These are phyloP conservation scores for Phyllopteryx taeniolatus DNA, from an alignment of 2,113 vertebrate species.

Conservation along the genomic window DNA sequence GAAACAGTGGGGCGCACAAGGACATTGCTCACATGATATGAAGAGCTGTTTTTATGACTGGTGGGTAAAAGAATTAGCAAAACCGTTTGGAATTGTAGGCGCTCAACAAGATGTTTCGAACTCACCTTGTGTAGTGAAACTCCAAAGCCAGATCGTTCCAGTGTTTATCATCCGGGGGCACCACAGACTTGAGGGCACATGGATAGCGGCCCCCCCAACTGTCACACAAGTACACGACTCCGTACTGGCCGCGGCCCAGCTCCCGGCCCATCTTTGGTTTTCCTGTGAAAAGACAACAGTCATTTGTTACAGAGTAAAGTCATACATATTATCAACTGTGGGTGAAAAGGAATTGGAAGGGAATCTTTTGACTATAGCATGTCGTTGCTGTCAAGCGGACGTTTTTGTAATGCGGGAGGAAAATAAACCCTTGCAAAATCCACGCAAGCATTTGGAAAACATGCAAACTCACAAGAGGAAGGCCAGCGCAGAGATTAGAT, in stretches of 20 bases:
- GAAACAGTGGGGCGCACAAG: constrained; percentile 2
- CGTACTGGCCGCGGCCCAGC: constrained; percentile 94
- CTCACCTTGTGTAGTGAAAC: constrained; percentile 96
- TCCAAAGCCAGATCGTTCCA: constrained; percentile 98
- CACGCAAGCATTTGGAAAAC: too few species aligned
- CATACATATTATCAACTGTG: background rate
- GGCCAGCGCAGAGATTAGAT: too few species aligned
- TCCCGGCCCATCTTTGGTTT: constrained; percentile 93
- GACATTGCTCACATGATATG: background rate
- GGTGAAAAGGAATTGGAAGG: background rate
- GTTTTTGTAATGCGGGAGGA: too few species aligned
- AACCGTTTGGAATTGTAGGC: background rate
- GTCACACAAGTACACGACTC: constrained; percentile 95
- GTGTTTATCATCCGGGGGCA: constrained; percentile 98
- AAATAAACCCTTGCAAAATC: too few species aligned
- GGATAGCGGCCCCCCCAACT: constrained; percentile 91
- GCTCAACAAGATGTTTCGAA: background rate
- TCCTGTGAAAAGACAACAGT: constrained; percentile 64
- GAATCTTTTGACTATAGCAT: background rate
- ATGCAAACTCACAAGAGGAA: too few species aligned
- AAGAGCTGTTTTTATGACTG: background rate
- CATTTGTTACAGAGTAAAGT: background rate
- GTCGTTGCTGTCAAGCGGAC: background rate
- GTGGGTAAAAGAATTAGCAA: background rate
- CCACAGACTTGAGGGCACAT: constrained; percentile 94